phyloP scores from a whole-genome alignment of 2,113 vertebrate species.

The Oreochromis spilurus region DNA sequence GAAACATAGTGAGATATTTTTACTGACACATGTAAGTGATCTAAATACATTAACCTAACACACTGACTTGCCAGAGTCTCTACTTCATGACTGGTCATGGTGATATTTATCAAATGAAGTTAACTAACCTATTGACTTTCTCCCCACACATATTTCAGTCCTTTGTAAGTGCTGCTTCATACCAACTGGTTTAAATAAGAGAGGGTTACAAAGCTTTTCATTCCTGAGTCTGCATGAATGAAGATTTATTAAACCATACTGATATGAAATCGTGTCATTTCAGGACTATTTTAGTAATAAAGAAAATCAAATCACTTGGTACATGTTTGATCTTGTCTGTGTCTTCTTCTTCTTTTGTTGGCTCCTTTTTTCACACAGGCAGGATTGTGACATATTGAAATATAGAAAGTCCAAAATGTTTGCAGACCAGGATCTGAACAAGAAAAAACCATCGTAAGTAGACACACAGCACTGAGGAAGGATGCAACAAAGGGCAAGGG shows the following conservation, averaged over 20 bases:
- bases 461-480: background rate
- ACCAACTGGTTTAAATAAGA: background rate
- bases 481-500: background rate
- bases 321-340: background rate
- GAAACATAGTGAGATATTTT: background rate
- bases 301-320: background rate
- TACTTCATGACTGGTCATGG: background rate
- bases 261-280: background rate
- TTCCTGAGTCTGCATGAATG: background rate
- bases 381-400: background rate
- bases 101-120: background rate
- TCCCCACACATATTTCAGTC: background rate
- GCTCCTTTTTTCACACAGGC: background rate
- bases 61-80: background rate
- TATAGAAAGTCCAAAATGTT: background rate
- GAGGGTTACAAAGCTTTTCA: background rate
- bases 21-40: background rate
- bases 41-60: background rate
- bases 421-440: background rate
- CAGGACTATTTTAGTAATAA: background rate
- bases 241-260: background rate
- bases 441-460: background rate
- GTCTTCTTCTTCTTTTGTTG: background rate
- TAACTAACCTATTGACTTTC: background rate
- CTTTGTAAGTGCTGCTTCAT: background rate